Conservation (phyloP, 2,113 vertebrate genomes). For the Ictidomys tridecemlineatus region DNA sequence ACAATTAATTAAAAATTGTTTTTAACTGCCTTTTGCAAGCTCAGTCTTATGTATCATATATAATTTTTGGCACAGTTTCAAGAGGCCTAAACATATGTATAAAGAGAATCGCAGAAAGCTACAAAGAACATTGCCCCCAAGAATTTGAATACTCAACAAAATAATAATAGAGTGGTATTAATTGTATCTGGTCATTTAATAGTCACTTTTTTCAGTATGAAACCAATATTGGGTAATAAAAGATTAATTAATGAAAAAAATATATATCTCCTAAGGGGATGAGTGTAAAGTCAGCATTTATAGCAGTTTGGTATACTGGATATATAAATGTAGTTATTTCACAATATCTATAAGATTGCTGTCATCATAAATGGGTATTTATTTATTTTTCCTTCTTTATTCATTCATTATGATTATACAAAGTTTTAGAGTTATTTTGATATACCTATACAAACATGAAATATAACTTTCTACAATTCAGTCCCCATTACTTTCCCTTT, state of each 20-base stretch:
- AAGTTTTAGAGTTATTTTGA: no score
- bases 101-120: not conserved
- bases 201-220: not conserved
- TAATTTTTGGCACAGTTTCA: not conserved
- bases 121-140: not conserved
- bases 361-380: not conserved
- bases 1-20: not conserved
- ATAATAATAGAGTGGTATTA: not conserved
- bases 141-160: not conserved
- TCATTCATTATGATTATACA: no score
- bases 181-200: not conserved
- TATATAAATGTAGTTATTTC: not conserved
- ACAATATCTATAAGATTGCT: not conserved
- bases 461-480: no score
- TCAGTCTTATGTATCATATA: not conserved
- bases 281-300: not conserved
- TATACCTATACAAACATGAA: no score
- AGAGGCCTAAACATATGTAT: not conserved
- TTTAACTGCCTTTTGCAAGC: not conserved
- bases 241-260: not conserved
- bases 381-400: not conserved
- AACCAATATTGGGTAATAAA: not conserved
- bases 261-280: not conserved
- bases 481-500: no score
- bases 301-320: not conserved